phyloP scores from a whole-genome alignment of 2,797 vertebrate species.

The Cottoperca gobio region DNA sequence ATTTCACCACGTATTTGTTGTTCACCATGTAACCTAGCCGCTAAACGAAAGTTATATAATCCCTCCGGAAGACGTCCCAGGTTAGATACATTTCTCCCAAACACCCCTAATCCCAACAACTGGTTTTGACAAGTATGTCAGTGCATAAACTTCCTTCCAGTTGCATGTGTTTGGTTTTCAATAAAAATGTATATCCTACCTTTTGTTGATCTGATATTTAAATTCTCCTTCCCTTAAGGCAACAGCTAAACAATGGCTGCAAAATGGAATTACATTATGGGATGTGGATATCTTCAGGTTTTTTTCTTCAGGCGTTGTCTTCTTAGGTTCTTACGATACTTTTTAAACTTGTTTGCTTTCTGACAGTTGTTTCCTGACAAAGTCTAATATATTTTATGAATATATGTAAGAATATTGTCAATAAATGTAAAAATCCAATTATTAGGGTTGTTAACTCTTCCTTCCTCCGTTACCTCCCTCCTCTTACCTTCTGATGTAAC shows the following conservation, averaged over 20 bases:
- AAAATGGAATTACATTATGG: neutral
- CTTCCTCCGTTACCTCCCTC: neutral
- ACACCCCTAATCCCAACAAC: too few species aligned
- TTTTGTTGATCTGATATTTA: neutral
- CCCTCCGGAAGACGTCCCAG: too few species aligned
- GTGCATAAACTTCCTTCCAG: neutral
- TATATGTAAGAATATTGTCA: neutral
- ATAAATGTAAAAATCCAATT: neutral
- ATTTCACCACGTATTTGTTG: too few species aligned
- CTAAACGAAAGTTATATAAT: too few species aligned
- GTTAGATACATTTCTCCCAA: too few species aligned
- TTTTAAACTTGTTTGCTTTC: neutral
- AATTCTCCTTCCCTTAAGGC: neutral
- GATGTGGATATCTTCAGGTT: neutral
- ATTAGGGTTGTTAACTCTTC: neutral
- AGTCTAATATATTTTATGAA: neutral
- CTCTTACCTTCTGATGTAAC: conserved; percentile 95
- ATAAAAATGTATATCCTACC: neutral
- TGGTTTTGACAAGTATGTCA: neutral
- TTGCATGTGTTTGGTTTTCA: neutral
- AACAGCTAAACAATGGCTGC: neutral
- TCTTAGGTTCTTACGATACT: neutral
- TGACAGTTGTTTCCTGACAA: neutral
- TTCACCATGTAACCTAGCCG: too few species aligned
- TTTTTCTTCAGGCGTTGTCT: rapidly evolving